Percentiles rank a stretch among this genome's conserved stretches.
Conservation (phyloP, 2,113 vertebrate genomes). For the Apistogramma diplotaenia region DNA sequence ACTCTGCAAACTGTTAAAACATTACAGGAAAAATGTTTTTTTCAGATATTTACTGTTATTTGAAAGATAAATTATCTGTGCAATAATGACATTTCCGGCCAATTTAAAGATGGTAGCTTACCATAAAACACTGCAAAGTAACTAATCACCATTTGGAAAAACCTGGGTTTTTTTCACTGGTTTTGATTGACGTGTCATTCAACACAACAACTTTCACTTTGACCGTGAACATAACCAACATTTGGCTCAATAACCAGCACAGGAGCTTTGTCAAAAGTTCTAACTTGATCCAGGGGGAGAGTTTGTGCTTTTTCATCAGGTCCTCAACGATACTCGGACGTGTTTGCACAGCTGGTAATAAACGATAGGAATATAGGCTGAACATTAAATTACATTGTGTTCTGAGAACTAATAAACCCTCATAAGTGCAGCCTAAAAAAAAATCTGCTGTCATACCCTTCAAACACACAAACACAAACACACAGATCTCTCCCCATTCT, state of each 20-base stretch:
- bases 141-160: too few species aligned
- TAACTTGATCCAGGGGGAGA: conserved; percentile 34
- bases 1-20: neutral
- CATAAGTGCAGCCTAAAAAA: conserved; percentile 53
- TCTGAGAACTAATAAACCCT: conserved; percentile 54
- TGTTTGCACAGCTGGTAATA: conserved; percentile 42
- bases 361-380: conserved; percentile 44
- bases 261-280: conserved; percentile 20
- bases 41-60: neutral
- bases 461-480: conserved; percentile 34
- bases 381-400: conserved; percentile 57
- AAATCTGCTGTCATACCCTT: conserved; percentile 50
- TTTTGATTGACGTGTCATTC: neutral
- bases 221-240: neutral
- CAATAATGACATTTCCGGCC: neutral
- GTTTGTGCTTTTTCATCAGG: conserved; percentile 8
- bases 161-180: neutral
- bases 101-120: too few species aligned
- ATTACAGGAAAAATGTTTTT: neutral
- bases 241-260: neutral
- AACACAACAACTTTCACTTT: neutral
- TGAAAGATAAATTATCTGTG: too few species aligned
- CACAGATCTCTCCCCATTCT: conserved; percentile 35
- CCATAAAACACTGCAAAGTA: too few species aligned
- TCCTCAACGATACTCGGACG: conserved; percentile 48